A percentile compares a stretch with the other conserved stretches of the same genome.
Conservation (phyloP, 2,888 invertebrate genomes). For the Nezara viridula region DNA sequence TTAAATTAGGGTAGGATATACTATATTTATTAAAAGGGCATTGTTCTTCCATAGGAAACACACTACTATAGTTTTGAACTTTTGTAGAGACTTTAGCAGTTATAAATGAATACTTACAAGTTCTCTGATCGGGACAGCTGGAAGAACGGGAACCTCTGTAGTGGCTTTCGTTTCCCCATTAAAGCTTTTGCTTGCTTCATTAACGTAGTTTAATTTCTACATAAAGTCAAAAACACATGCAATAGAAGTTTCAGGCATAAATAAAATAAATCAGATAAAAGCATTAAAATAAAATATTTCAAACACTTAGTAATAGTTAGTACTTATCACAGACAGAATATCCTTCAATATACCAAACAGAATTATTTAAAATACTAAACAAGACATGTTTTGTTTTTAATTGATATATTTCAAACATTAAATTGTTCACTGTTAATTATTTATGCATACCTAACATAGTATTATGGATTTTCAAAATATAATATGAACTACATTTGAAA, state of each 20-base stretch:
- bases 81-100: not conserved
- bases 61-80: not conserved
- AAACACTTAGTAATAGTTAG: not conserved
- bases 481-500: not conserved
- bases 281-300: not conserved
- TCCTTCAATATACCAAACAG: not conserved
- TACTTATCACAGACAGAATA: not conserved
- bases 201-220: constrained; percentile 68
- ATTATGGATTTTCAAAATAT: not conserved
- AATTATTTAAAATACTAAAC: not conserved
- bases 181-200: constrained; percentile 67
- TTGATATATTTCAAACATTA: not conserved
- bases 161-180: constrained; percentile 61
- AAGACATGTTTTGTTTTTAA: not conserved
- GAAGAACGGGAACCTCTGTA: constrained; percentile 69
- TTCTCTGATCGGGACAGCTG: constrained; percentile 71
- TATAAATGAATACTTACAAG: constrained; percentile 69
- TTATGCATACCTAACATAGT: not conserved
- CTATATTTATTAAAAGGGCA: no score
- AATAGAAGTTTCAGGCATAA: constrained; percentile 53
- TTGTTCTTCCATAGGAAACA: not conserved
- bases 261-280: constrained; percentile 60
- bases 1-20: no score
- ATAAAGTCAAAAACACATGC: constrained; percentile 60
- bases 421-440: constrained; percentile 55